Percentiles rank a stretch among this genome's conserved stretches.
phyloP scores from a whole-genome alignment of 2,797 vertebrate species.

The Rhinophrynus dorsalis region DNA sequence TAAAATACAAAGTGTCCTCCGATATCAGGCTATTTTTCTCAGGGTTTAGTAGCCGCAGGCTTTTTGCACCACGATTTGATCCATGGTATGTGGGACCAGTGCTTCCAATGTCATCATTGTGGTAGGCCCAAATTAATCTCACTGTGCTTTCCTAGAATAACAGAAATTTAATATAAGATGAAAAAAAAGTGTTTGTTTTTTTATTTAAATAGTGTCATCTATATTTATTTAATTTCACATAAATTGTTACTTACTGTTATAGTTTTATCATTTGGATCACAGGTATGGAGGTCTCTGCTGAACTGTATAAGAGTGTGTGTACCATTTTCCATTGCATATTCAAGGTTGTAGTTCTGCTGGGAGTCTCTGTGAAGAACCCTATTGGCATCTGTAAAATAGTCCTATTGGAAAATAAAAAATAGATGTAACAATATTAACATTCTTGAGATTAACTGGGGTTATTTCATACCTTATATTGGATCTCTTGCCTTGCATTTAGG shows the following conservation, averaged over 20 bases:
- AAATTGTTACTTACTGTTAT: constrained; percentile 74
- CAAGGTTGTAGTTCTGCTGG: constrained; percentile 78
- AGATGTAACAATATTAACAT: too few relatives aligned
- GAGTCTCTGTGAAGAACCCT: constrained; percentile 73
- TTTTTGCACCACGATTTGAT: constrained; percentile 78
- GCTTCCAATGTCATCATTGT: constrained; percentile 72
- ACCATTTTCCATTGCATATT: constrained; percentile 80
- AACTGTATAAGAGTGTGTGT: constrained; percentile 82
- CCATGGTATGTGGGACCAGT: constrained; percentile 76
- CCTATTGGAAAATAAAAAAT: constrained; percentile 62
- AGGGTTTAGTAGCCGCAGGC: constrained; percentile 77
- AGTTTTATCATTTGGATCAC: constrained; percentile 76
- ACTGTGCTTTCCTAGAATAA: constrained; percentile 75
- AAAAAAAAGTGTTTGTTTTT: too few relatives aligned
- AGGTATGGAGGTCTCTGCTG: constrained; percentile 77
- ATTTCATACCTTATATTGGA: too few relatives aligned
- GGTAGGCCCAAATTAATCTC: constrained; percentile 84
- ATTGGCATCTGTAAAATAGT: constrained; percentile 78
- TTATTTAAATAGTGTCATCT: too few relatives aligned
- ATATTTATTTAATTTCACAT: too few relatives aligned
- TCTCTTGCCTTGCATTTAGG: too few relatives aligned
- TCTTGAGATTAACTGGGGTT: too few relatives aligned
- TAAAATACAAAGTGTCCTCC: constrained; percentile 63
- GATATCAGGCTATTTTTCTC: constrained; percentile 60
- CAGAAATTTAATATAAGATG: not conserved